Base-by-base conservation (phyloP, 2,113 vertebrate species). In the Glaucomys volans region DNA sequence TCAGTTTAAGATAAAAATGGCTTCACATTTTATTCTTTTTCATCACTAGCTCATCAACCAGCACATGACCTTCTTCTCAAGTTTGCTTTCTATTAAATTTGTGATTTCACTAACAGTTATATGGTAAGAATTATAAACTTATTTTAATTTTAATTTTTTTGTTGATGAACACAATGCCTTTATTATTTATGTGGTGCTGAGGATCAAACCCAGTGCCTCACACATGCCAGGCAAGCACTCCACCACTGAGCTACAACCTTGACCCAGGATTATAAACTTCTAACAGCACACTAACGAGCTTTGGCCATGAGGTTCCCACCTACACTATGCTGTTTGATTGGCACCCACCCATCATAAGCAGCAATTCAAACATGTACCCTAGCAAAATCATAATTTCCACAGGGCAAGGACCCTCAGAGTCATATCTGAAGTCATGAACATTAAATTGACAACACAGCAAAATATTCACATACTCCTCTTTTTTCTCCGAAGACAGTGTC, bases 41-140 rank as follows among this genome's bases (percentile, higher is more conserved):
- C 26, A 86, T 47, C 57, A 89, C 50, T 52, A 93, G 77, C 47
- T 94, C 71, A 52, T 90, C 40, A 96, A 74, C 83, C 75, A 86
- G 47, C 17, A 17, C 28, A 59, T n/a, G 42, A 12, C 37, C 91
- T 82, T 94, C 32, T 85, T 91, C 69, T 59, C 12, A 66, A 52
- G 16, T 30, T 69, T 62, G 28, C 66, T 90, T 92, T 64, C 64
- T 57, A 32, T 74, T 75, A 44, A 96, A 74, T 37, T 32, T 92
- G 54, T 66, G 35, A 79, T 79, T 79, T 90, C 32, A 80, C 44
- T 37, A 79, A 80, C 17, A 96, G 28, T 92, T 74, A 59, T 40
- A 54, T n/a, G n/a, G 9, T 83, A 81, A 44, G 1, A 30, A 88
- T 64, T 75, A 28, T 28, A 26, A 59, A 24, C 20, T 57, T 57